Base-by-base conservation (phyloP, 1,140 invertebrate genomes). In the Euwallacea similis region DNA sequence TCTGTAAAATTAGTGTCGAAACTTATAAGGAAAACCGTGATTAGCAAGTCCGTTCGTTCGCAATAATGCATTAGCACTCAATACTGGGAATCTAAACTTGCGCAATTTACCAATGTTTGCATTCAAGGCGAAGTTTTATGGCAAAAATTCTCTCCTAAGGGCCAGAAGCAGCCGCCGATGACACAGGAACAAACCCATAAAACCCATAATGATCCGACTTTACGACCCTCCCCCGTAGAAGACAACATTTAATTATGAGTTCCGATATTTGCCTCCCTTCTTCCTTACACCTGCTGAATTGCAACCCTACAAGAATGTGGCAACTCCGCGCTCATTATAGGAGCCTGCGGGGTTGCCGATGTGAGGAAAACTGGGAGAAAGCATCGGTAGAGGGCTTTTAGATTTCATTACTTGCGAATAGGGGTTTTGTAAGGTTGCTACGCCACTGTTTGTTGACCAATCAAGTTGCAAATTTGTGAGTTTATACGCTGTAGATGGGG, bases 221-320 rank as follows among this genome's bases (percentile, higher is more conserved):
- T 54, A 66, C 63, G 63, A 42, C 56, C n/a, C 3, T 42, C 59
- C 44, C 56, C 41, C 33, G 41, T 60, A 61, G 33, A 69, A 61
- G 13, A 53, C 56, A 42, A 46, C 44, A 43, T 61, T 61, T 69
- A 69, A 69, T 69, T 69, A 66, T 9, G 41, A 69, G 60, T 70
- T 70, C 60, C 60, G 59, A 70, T 63, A 70, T 70, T 70, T 70
- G 46, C 60, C 44, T 7, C 46, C 59, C 50, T 64, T 70, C 68
- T 70, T 70, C 68, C 68, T 70, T 70, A 70, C 68, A 70, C 68
- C 68, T 70, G 68, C 68, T 63, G 60, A 63, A 70, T 70, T 64
- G 68, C 68, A 63, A 70, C 61, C 61, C 68, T 15, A 61, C 56
- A 55, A 56, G 60, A 63, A 62, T 47, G 13, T 64, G 68, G 68